Percentiles rank a stretch among this genome's conserved stretches.
These are phyloP conservation scores for Coendou prehensilis DNA, from an alignment of 2,797 vertebrate species.

Conservation along the genomic window DNA sequence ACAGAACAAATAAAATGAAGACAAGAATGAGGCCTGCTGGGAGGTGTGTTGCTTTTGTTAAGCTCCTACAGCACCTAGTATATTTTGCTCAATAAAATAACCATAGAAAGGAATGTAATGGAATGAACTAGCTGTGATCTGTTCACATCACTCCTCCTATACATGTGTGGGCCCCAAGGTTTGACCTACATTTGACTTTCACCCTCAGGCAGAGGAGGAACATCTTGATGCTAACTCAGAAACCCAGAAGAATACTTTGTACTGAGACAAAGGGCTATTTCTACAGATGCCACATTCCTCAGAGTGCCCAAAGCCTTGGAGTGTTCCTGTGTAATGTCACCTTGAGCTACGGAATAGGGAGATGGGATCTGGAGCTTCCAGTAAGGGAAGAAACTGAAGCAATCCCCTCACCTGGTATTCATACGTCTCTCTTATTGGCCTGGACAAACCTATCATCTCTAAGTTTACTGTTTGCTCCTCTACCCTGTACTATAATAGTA, in stretches of 20 bases:
- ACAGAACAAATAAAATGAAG: neutral
- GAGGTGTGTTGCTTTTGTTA: neutral
- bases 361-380: neutral
- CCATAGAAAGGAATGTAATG: neutral
- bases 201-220: neutral
- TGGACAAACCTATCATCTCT: neutral
- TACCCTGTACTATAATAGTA: neutral
- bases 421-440: neutral
- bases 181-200: neutral
- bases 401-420: neutral
- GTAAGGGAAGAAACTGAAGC: neutral
- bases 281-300: neutral
- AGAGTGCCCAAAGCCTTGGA: neutral
- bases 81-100: slow-evolving; percentile 23
- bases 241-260: neutral
- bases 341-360: neutral
- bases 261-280: neutral
- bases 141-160: neutral
- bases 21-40: neutral
- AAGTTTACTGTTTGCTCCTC: neutral
- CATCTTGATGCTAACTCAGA: neutral
- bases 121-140: neutral
- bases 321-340: neutral
- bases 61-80: neutral
- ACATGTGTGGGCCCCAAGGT: neutral